Percentiles rank a stretch among this genome's conserved stretches.
Conservation (phyloP, 2,888 invertebrate species). For the Sialis fuliginosa region DNA sequence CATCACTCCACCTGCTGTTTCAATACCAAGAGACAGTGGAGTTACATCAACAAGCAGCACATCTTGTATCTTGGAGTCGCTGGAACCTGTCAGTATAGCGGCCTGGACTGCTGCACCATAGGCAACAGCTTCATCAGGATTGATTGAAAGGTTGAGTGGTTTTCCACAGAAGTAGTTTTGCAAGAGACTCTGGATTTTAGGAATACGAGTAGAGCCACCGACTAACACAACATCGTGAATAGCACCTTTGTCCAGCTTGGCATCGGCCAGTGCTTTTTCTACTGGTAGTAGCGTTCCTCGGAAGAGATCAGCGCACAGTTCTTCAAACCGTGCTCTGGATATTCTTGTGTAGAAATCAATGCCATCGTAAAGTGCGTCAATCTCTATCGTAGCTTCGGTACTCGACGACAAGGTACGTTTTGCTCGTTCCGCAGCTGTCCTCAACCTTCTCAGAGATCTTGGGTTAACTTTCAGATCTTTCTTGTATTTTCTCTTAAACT, state of each 20-base stretch:
- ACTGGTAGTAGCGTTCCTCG: conserved; percentile 57
- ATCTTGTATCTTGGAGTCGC: conserved; percentile 35
- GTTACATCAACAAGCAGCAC: conserved; percentile 39
- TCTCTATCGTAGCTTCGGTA: conserved; percentile 31
- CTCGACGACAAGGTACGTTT: conserved; percentile 31
- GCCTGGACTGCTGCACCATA: conserved; percentile 62
- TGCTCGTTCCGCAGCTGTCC: conserved; percentile 33
- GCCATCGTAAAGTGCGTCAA: conserved; percentile 30
- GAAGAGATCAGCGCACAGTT: conserved; percentile 55
- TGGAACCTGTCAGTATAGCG: conserved; percentile 49
- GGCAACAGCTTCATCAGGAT: conserved; percentile 68
- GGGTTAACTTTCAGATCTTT: conserved; percentile 29
- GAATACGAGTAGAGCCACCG: conserved; percentile 66
- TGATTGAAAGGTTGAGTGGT: conserved; percentile 52
- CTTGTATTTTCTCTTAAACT: conserved; percentile 32
- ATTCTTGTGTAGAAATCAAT: conserved; percentile 45
- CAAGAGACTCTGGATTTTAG: conserved; percentile 56
- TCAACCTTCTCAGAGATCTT: conserved; percentile 25
- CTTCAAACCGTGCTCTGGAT: conserved; percentile 61
- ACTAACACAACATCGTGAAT: conserved; percentile 69
- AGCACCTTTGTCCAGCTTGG: conserved; percentile 53
- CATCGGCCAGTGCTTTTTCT: conserved; percentile 59
- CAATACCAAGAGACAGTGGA: conserved; percentile 29
- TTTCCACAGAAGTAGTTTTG: conserved; percentile 62
- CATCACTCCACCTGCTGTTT: conserved; percentile 34